Evolutionary conservation across 1,140 invertebrate genomes (phyloP).

Genomic region (Drosophila murphyi): DNA sequence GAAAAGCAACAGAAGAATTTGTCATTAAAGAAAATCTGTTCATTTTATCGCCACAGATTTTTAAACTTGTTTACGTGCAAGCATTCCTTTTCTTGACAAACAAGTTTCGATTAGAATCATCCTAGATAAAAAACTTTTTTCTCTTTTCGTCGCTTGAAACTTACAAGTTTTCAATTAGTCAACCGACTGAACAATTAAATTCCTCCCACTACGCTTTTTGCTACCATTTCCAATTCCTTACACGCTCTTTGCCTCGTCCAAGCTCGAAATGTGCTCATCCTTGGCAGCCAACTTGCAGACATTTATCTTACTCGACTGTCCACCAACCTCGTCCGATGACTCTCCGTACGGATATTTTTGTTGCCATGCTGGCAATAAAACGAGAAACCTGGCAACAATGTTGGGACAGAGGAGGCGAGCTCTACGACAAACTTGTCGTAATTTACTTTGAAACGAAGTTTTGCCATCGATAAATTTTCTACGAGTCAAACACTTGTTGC

Average conservation of each 20-base stretch:
- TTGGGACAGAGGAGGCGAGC: conserved; percentile 14
- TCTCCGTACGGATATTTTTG: conserved; percentile 41
- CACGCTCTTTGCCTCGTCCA: conserved; percentile 2
- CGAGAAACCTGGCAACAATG: conserved; percentile 28
- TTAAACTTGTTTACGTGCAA: conserved; percentile 15
- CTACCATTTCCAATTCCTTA: conserved; percentile 12
- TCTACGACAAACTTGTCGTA: conserved; percentile 69
- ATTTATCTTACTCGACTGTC: conserved; percentile 68
- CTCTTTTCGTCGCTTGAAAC: conserved; percentile 57
- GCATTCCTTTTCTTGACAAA: conserved; percentile 27
- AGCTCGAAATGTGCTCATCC: background rate
- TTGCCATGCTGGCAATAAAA: conserved; percentile 40
- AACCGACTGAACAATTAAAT: conserved; percentile 78
- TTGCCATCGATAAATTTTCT: conserved; percentile 72
- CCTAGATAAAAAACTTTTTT: conserved; percentile 41
- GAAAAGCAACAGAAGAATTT: background rate
- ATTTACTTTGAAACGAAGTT: conserved; percentile 74
- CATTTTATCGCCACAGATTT: conserved; percentile 5
- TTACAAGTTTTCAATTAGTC: conserved; percentile 79
- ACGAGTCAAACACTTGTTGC: conserved; percentile 73
- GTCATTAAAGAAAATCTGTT: conserved; percentile 3
- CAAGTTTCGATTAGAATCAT: conserved; percentile 55
- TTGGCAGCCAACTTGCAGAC: conserved; percentile 45
- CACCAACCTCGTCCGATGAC: conserved; percentile 30
- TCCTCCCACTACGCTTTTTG: conserved; percentile 30